phyloP scores from a whole-genome alignment of 2,113 vertebrate species.

The Pholis gunnellus region DNA sequence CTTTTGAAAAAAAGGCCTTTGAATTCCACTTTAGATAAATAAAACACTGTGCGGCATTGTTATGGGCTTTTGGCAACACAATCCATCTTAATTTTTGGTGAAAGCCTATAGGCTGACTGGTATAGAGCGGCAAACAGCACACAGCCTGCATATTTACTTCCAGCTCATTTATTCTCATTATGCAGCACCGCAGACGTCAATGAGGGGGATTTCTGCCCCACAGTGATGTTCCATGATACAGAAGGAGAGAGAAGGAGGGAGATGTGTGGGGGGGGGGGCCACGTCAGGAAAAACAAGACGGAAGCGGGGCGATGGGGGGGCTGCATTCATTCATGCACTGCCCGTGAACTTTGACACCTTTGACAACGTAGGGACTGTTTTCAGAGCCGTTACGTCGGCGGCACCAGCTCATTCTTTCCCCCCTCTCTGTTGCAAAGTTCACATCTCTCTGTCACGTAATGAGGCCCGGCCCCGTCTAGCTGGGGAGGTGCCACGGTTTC shows the following conservation, averaged over 20 bases:
- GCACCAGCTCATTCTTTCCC: slow-evolving; percentile 73
- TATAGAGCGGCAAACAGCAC: slow-evolving; percentile 73
- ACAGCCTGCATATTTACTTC: slow-evolving; percentile 85
- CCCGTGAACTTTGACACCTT: slow-evolving; percentile 83
- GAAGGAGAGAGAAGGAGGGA: slow-evolving; percentile 44
- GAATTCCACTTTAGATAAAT: slow-evolving; percentile 67
- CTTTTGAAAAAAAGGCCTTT: slow-evolving; percentile 51
- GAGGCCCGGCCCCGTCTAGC: slow-evolving; percentile 60
- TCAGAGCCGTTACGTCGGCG: slow-evolving; percentile 58
- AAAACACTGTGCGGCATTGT: slow-evolving; percentile 71
- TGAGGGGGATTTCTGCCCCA: slow-evolving; percentile 80
- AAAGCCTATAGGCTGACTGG: slow-evolving; percentile 75
- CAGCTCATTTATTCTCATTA: slow-evolving; percentile 88
- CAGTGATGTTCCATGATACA: slow-evolving; percentile 73
- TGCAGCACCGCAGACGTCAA: slow-evolving; percentile 80
- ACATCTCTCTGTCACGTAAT: slow-evolving; percentile 68
- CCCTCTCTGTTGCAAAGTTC: slow-evolving; percentile 69
- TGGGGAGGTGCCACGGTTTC: slow-evolving; percentile 34
- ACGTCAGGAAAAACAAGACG: slow-evolving; percentile 62
- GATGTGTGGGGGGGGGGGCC: slow-evolving; percentile 19
- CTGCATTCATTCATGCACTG: slow-evolving; percentile 76
- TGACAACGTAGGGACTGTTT: slow-evolving; percentile 83
- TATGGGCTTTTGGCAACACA: slow-evolving; percentile 64
- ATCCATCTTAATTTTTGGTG: slow-evolving; percentile 82
- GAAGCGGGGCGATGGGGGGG: slow-evolving; percentile 56